Evolutionary conservation across 2,797 vertebrate genomes (phyloP).

Genomic region (Helarctos malayanus): DNA sequence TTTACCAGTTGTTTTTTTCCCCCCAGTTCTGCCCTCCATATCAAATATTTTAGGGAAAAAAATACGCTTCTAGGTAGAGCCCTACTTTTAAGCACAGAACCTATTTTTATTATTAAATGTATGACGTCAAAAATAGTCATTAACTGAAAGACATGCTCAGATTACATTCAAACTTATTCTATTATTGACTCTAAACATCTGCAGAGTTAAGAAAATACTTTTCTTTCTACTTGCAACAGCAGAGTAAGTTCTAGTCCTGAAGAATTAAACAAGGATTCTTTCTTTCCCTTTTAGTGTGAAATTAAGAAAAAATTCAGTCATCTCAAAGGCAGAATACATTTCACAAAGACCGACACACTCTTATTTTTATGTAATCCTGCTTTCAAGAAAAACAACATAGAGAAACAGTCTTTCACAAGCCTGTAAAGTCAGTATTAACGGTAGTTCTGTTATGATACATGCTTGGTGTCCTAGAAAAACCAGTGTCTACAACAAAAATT

Average conservation of each 20-base stretch:
- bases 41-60: slow-evolving; percentile 45
- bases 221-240: neutral
- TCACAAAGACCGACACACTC: neutral
- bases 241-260: neutral
- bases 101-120: slow-evolving; percentile 54
- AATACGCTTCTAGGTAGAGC: neutral
- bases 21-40: neutral
- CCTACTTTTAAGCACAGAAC: neutral
- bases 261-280: neutral
- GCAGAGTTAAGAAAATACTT: neutral
- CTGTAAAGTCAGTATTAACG: neutral
- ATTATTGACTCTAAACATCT: neutral
- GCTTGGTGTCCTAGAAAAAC: neutral
- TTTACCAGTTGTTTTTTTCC: neutral
- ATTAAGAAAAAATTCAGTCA: neutral
- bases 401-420: neutral
- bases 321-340: slow-evolving; percentile 2
- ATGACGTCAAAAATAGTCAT: neutral
- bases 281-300: neutral
- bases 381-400: neutral
- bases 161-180: slow-evolving; percentile 33
- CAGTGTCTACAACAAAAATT: neutral
- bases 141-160: neutral
- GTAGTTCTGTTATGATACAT: neutral
- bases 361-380: slow-evolving; percentile 37